phyloP scores from a whole-genome alignment of 2,113 vertebrate genomes.

The Piaya cayana region DNA sequence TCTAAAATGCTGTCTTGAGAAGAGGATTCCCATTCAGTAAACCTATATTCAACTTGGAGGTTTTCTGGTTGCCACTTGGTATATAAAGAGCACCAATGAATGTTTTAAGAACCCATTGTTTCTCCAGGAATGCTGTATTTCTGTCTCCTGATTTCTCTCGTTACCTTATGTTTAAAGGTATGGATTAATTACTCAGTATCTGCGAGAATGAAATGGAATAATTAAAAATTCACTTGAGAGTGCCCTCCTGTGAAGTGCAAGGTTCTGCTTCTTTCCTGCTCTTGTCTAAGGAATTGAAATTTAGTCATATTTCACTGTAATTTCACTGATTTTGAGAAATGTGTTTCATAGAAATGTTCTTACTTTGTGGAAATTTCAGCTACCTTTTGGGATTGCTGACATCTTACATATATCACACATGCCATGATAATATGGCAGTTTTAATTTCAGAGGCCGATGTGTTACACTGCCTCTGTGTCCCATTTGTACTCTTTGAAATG shows the following conservation, averaged over 20 bases:
- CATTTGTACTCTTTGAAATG: background rate
- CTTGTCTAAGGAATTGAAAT: background rate
- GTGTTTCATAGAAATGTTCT: background rate
- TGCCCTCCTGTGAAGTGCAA: background rate
- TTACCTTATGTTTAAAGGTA: background rate
- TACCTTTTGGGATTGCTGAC: background rate
- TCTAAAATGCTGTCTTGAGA: background rate
- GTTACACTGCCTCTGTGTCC: background rate
- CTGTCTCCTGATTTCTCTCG: background rate
- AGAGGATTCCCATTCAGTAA: background rate
- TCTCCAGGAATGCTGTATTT: background rate
- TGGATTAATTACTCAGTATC: background rate
- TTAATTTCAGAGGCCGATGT: background rate
- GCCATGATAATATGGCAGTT: background rate
- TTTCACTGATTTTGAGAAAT: background rate
- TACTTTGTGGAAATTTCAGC: background rate
- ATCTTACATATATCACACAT: background rate
- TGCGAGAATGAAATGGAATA: background rate
- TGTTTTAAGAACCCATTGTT: background rate
- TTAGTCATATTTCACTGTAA: background rate
- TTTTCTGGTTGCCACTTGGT: background rate
- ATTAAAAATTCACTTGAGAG: background rate
- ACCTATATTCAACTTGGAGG: background rate
- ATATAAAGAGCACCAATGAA: background rate
- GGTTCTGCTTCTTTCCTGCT: background rate